These are phyloP conservation scores for Drosophila antonietae DNA, from an alignment of 2,888 invertebrate genomes.

Conservation along the genomic window DNA sequence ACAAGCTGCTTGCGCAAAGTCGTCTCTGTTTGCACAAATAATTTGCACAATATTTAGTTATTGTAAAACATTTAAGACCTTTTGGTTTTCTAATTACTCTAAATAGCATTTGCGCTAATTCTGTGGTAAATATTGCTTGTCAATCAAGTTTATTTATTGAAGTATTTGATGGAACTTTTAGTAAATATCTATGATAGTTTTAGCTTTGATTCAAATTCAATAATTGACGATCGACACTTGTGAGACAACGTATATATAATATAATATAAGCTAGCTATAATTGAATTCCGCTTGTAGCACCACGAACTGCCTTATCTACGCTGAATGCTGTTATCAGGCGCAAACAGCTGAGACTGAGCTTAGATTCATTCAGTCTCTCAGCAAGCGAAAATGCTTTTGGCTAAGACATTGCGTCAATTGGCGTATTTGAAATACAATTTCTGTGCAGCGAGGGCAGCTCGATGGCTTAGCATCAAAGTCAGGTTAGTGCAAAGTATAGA, in stretches of 20 bases:
- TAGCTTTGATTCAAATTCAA: background rate
- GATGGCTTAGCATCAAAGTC: background rate
- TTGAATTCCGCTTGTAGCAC: background rate
- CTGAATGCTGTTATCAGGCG: slow-evolving; percentile 11
- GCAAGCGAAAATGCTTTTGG: background rate
- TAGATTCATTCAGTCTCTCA: background rate
- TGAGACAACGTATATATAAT: background rate
- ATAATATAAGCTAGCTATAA: background rate
- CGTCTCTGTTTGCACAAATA: background rate
- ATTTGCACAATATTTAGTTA: background rate
- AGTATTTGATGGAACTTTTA: too few species aligned
- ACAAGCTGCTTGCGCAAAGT: background rate
- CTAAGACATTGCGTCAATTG: slow-evolving; percentile 1
- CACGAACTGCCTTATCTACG: background rate
- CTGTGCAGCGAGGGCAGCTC: background rate
- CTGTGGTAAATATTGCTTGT: background rate
- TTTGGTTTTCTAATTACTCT: background rate
- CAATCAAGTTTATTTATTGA: background rate
- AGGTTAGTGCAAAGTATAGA: background rate
- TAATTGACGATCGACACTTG: background rate
- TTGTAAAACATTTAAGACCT: background rate
- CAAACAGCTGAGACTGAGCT: slow-evolving; percentile 5
- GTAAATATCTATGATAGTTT: too few species aligned
- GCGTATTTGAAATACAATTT: background rate
- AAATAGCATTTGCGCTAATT: background rate